Base-by-base conservation (phyloP, 2,888 invertebrate species). In the Bruchidius siliquastri region DNA sequence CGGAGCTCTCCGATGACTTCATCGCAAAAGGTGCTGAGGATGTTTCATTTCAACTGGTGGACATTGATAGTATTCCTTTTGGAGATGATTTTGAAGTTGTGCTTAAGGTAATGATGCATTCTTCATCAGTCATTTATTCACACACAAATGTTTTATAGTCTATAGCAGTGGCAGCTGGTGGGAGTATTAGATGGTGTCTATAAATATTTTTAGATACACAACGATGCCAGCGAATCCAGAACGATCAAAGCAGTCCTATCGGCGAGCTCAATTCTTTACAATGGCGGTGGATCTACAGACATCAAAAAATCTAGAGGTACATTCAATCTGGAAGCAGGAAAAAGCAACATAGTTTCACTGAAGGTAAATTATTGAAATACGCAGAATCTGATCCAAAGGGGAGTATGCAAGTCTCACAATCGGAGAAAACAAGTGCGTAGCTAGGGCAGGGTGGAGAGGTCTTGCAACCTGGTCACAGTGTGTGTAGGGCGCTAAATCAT, bases 251-350 rank as follows among this genome's bases (percentile, higher is more conserved):
- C 92, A 0, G 89, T 91, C 0, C 81, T 95, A 22, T 89, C 91
- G 2, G 90, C 92, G 0, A 90, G 89, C 68, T 93, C 93, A 78
- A 91, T 94, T 67, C 94, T 90, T 84, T 94, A 95, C 86, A 95
- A 92, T 22, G 95, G 95, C 4, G 91, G 93, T 8, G 90, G 90
- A 81, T 92, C 92, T 0, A 88, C 91, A 21, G 83, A 90, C 22
- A 89, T 95, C 21, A 93, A 93, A 84, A 91, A 91, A 81, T 90
- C 91, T 0, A 90, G 91, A 72, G 92, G 91, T 3, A 89, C 90
- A 74, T 90, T 94, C 79, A 88, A 86, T 67, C 87, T 94, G 70
- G 71, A 71, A 22, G 76, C 78, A 4, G 77, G 78, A 79, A 72
- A 81, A 92, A 92, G 84, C 83, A 92, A 90, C 21, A 67, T 30